Evolutionary conservation across 2,113 vertebrate genomes (phyloP).

Genomic region (Chamaetylas fuelleborni): DNA sequence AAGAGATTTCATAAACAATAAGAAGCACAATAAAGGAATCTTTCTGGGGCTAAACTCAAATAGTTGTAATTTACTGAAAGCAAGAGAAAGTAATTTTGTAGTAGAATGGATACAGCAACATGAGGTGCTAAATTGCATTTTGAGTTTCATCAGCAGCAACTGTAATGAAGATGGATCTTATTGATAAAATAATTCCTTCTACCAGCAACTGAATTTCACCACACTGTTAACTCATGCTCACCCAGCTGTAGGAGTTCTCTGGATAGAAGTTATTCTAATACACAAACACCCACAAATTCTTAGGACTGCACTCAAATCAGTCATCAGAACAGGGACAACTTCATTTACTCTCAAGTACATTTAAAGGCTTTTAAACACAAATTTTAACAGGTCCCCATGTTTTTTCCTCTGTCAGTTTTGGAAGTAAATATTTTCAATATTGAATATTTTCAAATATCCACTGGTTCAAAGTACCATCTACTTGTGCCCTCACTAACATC

Average conservation of each 20-base stretch:
- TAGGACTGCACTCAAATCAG: not conserved
- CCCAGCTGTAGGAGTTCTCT: not conserved
- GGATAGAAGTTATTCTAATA: not conserved
- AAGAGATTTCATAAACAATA: not conserved
- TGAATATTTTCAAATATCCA: slow-evolving; percentile 67
- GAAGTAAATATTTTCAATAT: too few relatives aligned
- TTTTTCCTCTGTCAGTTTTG: not conserved
- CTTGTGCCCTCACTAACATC: slow-evolving; percentile 31
- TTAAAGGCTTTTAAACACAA: slow-evolving; percentile 64
- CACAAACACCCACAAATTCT: not conserved
- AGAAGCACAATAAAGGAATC: not conserved
- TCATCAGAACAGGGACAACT: not conserved
- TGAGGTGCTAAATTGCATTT: not conserved
- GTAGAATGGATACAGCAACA: not conserved
- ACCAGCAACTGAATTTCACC: not conserved
- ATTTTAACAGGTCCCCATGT: slow-evolving; percentile 4
- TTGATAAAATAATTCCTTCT: not conserved
- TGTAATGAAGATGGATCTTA: not conserved
- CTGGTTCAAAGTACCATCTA: slow-evolving; percentile 12
- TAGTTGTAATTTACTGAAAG: not conserved
- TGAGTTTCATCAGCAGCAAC: not conserved
- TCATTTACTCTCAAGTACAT: not conserved
- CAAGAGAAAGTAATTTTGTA: not conserved
- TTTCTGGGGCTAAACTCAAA: not conserved
- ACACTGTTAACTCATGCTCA: not conserved